Evolutionary conservation across 2,113 vertebrate species (phyloP).

Genomic region (Chelonoidis abingdonii): DNA sequence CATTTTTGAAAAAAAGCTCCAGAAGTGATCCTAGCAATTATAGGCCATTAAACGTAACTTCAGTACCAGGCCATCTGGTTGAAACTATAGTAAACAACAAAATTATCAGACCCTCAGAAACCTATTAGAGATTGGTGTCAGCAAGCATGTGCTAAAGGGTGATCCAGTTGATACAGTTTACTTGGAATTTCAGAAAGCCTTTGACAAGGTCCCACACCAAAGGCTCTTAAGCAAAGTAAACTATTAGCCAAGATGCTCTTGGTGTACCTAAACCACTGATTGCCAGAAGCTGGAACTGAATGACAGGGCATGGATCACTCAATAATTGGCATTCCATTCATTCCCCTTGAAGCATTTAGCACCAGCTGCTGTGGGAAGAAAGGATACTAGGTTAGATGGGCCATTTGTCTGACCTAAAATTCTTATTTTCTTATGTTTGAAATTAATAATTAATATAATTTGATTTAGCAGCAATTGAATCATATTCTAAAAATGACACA

Average conservation of each 20-base stretch:
- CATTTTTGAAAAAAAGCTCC: background rate
- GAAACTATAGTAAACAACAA: background rate
- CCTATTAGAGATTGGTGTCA: background rate
- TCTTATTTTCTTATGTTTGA: too few relatives aligned
- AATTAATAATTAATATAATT: conserved; percentile 25
- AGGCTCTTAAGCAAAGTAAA: too few relatives aligned
- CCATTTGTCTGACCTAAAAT: background rate
- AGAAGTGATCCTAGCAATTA: background rate
- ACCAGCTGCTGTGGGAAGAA: background rate
- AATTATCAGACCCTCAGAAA: background rate
- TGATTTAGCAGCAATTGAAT: background rate
- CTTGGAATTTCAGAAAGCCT: background rate
- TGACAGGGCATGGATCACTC: background rate
- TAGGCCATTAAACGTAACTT: background rate
- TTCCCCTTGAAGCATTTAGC: background rate
- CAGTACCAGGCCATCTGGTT: background rate
- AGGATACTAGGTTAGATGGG: background rate
- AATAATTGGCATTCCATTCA: background rate
- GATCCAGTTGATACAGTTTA: background rate
- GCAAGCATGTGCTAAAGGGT: background rate
- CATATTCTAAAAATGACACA: background rate
- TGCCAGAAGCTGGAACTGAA: background rate
- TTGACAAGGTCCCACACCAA: background rate
- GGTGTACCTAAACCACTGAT: background rate
- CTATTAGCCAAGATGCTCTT: background rate